These are phyloP conservation scores for Gobionotothen gibberifrons DNA, from an alignment of 2,797 vertebrate species.

Conservation along the genomic window DNA sequence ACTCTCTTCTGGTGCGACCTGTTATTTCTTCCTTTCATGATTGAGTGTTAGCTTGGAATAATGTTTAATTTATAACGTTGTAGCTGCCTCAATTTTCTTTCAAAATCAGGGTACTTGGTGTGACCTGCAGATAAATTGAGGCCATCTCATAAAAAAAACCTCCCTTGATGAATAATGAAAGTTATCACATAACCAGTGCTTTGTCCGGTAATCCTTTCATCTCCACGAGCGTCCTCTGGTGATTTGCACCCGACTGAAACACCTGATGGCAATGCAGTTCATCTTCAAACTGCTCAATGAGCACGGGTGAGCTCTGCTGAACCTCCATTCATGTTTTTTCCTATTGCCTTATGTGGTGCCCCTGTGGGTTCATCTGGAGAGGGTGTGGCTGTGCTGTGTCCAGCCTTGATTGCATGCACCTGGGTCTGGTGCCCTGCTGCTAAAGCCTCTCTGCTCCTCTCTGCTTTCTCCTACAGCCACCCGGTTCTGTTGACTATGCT, in stretches of 20 bases:
- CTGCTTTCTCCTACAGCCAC: no score
- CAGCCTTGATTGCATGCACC: no score
- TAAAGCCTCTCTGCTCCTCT: no score
- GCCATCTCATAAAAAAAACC: neutral
- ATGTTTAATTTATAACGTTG: neutral
- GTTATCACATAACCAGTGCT: neutral
- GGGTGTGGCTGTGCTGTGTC: no score
- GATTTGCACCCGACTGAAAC: conserved; percentile 3
- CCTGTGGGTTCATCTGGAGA: no score
- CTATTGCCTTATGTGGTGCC: neutral
- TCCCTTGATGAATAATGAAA: conserved; percentile 9
- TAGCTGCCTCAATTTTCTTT: neutral
- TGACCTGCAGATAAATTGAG: conserved; percentile 7
- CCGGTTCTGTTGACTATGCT: no score
- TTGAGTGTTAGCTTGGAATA: neutral
- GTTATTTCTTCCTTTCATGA: neutral
- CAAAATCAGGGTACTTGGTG: neutral
- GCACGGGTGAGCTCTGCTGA: conserved; percentile 32
- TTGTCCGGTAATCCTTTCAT: neutral
- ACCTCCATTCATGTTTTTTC: neutral
- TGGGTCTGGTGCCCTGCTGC: no score
- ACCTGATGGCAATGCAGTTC: conserved; percentile 2
- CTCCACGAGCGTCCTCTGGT: neutral
- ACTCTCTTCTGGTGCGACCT: neutral
- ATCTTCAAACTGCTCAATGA: conserved; percentile 34